Evolutionary conservation across 2,797 vertebrate species (phyloP), one percentile per base, ranked within the genome.

Genomic region (Balearica regulorum): DNA sequence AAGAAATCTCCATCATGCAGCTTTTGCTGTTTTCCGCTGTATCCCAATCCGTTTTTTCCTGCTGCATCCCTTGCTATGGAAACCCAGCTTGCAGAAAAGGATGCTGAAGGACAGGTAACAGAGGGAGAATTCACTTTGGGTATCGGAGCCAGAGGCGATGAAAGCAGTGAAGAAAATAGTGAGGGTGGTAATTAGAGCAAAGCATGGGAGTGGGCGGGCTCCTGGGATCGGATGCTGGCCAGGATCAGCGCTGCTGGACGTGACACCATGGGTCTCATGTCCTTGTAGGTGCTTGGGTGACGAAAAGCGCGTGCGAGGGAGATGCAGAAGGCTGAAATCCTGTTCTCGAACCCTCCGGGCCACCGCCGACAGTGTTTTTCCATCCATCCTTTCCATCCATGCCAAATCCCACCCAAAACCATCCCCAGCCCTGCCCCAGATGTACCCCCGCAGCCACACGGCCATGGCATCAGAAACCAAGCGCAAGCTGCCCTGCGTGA

Each of bases 281-380:
- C 76, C 72, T 61, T 3, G 41, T 0, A 28, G 75, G 39, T 10
- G 31, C 61, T 46, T 12, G 37, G 41, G 58, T 2, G 85, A 22
- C 1, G 16, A 64, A 24, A 18, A 87, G 65, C 0, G 6, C 1
- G 11, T 2, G 8, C 26, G 8, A n/a, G 25, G 20, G 31, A 64
- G 48, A 16, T 6, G 62, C 22, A 33, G 35, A 46, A 55, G 60
- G 48, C 39, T 73, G 46, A 37, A 83, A 49, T 24, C 31, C 3
- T 3, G 1, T 29, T 70, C 69, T 33, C 21, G 20, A 53, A 15
- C 19, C 51, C 51, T 37, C 2, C 0, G 10, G 16, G 35, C 53
- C 11, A 0, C 16, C 10, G 13, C 53, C 29, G 29, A 29, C 33
- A 5, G 10, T 5, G 9, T 48, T 80, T 85, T 65, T 53, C 14